phyloP scores from a whole-genome alignment of 2,888 invertebrate genomes.

The Trilocha varians region DNA sequence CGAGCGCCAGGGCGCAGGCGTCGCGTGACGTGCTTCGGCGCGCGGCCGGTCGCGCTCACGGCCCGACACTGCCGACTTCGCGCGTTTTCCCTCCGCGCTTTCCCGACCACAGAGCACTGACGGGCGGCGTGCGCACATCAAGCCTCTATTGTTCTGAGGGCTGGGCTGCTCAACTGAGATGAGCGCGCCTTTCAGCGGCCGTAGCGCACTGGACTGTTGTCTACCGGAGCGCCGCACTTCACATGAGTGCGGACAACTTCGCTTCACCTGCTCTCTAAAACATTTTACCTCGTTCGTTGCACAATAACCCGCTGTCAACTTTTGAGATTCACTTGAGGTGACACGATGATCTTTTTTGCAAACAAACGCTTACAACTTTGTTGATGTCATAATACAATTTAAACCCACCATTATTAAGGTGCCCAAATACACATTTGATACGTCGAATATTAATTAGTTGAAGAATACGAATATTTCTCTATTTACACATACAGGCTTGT shows the following conservation, averaged over 20 bases:
- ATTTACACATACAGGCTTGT: too few species aligned
- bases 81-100: slow-evolving; percentile 64
- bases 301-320: slow-evolving; percentile 18
- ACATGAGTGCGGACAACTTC: slow-evolving; percentile 31
- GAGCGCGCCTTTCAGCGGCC: slow-evolving; percentile 32
- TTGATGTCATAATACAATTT: too few species aligned
- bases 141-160: slow-evolving; percentile 69
- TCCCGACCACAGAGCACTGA: slow-evolving; percentile 60
- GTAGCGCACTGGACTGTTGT: slow-evolving; percentile 39
- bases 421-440: too few species aligned
- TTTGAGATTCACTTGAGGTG: too few species aligned
- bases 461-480: too few species aligned
- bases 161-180: slow-evolving; percentile 51
- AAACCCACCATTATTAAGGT: too few species aligned
- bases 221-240: slow-evolving; percentile 16
- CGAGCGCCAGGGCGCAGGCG: slow-evolving; percentile 67
- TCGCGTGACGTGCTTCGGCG: slow-evolving; percentile 47
- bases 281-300: slow-evolving; percentile 30
- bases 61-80: slow-evolving; percentile 55
- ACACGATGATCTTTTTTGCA: too few species aligned
- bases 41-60: slow-evolving; percentile 64
- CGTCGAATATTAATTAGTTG: too few species aligned
- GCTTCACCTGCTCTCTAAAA: slow-evolving; percentile 27
- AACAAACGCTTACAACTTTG: too few species aligned
- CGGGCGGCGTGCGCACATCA: slow-evolving; percentile 66